Conservation (phyloP, 1,140 invertebrate species). For the Eriocheir sinensis region DNA sequence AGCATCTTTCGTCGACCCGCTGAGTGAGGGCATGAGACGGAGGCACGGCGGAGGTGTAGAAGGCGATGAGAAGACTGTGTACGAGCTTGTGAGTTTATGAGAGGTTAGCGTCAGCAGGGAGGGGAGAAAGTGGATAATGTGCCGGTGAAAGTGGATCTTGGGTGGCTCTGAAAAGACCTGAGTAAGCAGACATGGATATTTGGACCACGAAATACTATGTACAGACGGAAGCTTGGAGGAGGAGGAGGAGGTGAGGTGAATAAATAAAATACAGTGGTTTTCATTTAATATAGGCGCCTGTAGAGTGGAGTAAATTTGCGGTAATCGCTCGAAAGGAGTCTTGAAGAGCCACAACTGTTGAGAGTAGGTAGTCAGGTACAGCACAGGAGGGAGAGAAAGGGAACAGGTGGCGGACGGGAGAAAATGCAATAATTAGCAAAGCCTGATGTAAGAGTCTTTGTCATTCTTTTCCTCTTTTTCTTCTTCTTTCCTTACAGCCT, state of each 20-base stretch:
- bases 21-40: background rate
- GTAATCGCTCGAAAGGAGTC: too few species aligned
- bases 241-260: background rate
- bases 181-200: background rate
- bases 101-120: background rate
- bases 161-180: constrained; percentile 16
- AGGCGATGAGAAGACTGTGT: background rate
- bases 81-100: background rate
- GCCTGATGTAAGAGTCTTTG: too few species aligned
- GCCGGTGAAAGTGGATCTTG: background rate
- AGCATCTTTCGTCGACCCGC: background rate
- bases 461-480: too few species aligned
- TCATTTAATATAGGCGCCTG: too few species aligned
- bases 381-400: too few species aligned
- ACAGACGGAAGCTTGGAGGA: background rate
- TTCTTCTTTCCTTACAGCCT: too few species aligned
- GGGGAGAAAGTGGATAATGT: background rate
- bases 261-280: too few species aligned
- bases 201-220: background rate
- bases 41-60: background rate
- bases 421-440: too few species aligned
- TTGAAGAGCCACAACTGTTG: too few species aligned
- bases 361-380: too few species aligned
- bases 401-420: too few species aligned
- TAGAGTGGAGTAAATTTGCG: too few species aligned